Conservation (phyloP, 1,140 invertebrate genomes). For the Anadara kagoshimensis region DNA sequence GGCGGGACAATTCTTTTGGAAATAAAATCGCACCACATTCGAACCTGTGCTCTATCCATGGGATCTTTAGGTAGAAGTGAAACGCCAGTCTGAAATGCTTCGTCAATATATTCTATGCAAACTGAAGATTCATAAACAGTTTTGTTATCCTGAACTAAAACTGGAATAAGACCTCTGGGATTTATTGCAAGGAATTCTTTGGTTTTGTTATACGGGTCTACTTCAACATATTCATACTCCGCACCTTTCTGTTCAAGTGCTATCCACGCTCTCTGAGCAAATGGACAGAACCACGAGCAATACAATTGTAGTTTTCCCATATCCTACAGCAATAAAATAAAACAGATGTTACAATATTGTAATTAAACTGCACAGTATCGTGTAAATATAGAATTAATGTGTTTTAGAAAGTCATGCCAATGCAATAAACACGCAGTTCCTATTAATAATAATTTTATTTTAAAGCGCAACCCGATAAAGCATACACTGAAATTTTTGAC, state of each 20-base stretch:
- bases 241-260: slow-evolving; percentile 51
- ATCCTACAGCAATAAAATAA: too few relatives aligned
- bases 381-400: too few relatives aligned
- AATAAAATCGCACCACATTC: slow-evolving; percentile 51
- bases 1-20: slow-evolving; percentile 45
- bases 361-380: too few relatives aligned
- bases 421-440: too few relatives aligned
- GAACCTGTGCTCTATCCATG: slow-evolving; percentile 39
- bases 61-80: slow-evolving; percentile 47
- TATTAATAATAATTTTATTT: too few relatives aligned
- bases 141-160: slow-evolving; percentile 38
- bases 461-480: too few relatives aligned
- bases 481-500: too few relatives aligned
- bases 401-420: too few relatives aligned
- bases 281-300: slow-evolving; percentile 59
- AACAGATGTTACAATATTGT: too few relatives aligned
- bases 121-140: slow-evolving; percentile 53
- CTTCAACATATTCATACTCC: slow-evolving; percentile 54
- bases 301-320: slow-evolving; percentile 23
- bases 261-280: slow-evolving; percentile 58
- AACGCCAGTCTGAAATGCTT: slow-evolving; percentile 30
- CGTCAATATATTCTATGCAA: slow-evolving; percentile 55
- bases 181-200: slow-evolving; percentile 49
- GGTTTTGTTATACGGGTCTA: slow-evolving; percentile 54
- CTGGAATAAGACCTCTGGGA: slow-evolving; percentile 55